Evolutionary conservation across 2,888 invertebrate genomes (phyloP).

Genomic region (Troilus luridus): DNA sequence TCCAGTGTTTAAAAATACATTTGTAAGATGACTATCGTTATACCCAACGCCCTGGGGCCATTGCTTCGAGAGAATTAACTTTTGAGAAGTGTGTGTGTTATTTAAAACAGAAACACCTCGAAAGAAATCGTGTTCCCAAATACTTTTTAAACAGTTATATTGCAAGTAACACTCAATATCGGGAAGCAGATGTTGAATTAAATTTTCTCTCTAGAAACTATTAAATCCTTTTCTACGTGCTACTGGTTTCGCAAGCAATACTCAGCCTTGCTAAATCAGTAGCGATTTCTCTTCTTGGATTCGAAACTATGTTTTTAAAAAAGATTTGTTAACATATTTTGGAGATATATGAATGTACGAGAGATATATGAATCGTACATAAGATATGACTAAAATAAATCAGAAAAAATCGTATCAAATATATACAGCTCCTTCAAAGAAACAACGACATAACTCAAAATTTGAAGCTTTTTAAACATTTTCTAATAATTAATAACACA

Average conservation of each 20-base stretch:
- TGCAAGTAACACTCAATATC: neutral
- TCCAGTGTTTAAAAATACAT: neutral
- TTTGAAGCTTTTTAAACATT: too few species aligned
- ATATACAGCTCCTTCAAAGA: too few species aligned
- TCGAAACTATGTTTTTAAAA: too few species aligned
- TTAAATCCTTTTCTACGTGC: neutral
- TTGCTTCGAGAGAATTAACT: neutral
- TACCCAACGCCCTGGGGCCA: neutral
- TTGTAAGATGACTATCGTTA: conserved; percentile 2
- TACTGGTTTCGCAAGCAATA: neutral
- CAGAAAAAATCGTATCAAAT: too few species aligned
- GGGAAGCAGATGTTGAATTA: neutral
- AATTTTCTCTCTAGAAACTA: neutral
- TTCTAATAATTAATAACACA: too few species aligned
- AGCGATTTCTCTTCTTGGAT: neutral
- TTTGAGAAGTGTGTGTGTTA: neutral
- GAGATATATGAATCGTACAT: too few species aligned
- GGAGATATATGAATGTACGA: too few species aligned
- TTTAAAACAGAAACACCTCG: neutral
- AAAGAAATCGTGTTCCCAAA: neutral
- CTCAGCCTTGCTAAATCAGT: neutral
- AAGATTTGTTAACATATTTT: too few species aligned
- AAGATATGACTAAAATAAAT: too few species aligned
- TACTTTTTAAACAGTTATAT: too few species aligned
- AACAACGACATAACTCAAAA: too few species aligned